A percentile compares a stretch with the other conserved stretches of the same genome.
Evolutionary conservation across 2,888 invertebrate species (phyloP).

Genomic region (Tridacna crocea): DNA sequence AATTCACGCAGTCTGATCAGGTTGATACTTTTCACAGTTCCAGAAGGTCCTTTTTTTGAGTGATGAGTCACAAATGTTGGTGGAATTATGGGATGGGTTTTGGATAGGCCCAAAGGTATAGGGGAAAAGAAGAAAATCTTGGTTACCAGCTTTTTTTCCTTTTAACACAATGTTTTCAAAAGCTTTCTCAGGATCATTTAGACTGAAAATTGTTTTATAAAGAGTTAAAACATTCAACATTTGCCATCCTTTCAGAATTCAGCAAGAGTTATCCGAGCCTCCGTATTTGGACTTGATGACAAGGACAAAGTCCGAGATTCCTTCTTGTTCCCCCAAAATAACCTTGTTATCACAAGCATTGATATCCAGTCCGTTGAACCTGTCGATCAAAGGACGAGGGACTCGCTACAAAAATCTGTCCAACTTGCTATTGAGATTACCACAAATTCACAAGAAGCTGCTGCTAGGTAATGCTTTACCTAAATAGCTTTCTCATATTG

Average conservation of each 20-base stretch:
- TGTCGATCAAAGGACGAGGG: constrained; percentile 86
- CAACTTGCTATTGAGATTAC: constrained; percentile 86
- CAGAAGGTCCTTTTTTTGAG: too few species aligned
- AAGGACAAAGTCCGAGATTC: constrained; percentile 83
- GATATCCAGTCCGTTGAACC: constrained; percentile 86
- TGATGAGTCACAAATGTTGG: too few species aligned
- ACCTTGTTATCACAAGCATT: constrained; percentile 85
- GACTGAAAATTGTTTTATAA: too few species aligned
- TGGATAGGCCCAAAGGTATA: too few species aligned
- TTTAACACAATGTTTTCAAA: too few species aligned
- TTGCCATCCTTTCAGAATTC: constrained; percentile 68
- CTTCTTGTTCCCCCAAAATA: constrained; percentile 85
- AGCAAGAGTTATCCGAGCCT: constrained; percentile 85
- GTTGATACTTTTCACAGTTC: too few species aligned
- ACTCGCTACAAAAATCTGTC: constrained; percentile 85
- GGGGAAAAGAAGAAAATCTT: too few species aligned
- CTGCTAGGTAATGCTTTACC: constrained; percentile 82
- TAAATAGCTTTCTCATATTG: not conserved
- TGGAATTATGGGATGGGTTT: too few species aligned
- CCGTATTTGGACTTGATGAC: constrained; percentile 85
- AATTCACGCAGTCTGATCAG: too few species aligned
- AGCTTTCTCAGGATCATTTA: too few species aligned
- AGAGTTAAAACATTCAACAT: too few species aligned
- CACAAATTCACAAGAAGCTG: constrained; percentile 86
- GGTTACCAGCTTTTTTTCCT: too few species aligned